A percentile compares a stretch with the other conserved stretches of the same genome.
phyloP scores from a whole-genome alignment of 2,888 invertebrate genomes.

The Branchinecta sandiegonensis region DNA sequence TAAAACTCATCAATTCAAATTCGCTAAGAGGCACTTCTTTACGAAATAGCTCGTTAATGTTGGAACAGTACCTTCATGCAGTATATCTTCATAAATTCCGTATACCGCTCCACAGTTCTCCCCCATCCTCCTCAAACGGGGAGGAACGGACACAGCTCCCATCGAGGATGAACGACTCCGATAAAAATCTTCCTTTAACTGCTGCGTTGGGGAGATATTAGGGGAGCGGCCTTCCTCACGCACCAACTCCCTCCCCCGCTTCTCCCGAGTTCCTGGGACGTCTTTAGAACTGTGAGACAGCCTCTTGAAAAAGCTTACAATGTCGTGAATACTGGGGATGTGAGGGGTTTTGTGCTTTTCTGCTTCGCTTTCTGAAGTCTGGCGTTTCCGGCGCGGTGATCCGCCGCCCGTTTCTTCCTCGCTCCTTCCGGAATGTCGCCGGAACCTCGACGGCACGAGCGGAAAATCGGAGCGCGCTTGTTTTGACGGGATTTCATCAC shows the following conservation, averaged over 20 bases:
- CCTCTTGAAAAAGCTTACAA: slow-evolving; percentile 19
- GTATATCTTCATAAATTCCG: slow-evolving; percentile 60
- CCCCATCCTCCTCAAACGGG: slow-evolving; percentile 34
- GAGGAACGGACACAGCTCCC: slow-evolving; percentile 36
- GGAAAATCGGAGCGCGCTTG: neutral
- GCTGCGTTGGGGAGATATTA: slow-evolving; percentile 32
- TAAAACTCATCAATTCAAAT: too few species aligned
- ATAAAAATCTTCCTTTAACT: slow-evolving; percentile 39
- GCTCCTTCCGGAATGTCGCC: neutral
- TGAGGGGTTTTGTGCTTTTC: slow-evolving; percentile 12
- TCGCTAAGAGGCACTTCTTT: neutral
- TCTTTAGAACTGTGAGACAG: slow-evolving; percentile 23
- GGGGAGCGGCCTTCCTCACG: slow-evolving; percentile 41
- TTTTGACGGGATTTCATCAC: slow-evolving; percentile 12
- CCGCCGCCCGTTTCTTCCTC: neutral
- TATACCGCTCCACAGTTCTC: slow-evolving; percentile 67
- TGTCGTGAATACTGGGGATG: slow-evolving; percentile 21
- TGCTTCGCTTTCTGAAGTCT: slow-evolving; percentile 15
- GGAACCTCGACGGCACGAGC: neutral
- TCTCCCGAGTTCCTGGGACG: slow-evolving; percentile 18
- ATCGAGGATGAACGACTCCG: slow-evolving; percentile 62
- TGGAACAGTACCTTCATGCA: slow-evolving; percentile 48
- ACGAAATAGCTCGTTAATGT: neutral
- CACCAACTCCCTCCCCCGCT: slow-evolving; percentile 15
- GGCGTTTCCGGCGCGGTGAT: slow-evolving; percentile 3